Base-by-base conservation (phyloP, 2,888 invertebrate species). In the Monochamus alternatus region DNA sequence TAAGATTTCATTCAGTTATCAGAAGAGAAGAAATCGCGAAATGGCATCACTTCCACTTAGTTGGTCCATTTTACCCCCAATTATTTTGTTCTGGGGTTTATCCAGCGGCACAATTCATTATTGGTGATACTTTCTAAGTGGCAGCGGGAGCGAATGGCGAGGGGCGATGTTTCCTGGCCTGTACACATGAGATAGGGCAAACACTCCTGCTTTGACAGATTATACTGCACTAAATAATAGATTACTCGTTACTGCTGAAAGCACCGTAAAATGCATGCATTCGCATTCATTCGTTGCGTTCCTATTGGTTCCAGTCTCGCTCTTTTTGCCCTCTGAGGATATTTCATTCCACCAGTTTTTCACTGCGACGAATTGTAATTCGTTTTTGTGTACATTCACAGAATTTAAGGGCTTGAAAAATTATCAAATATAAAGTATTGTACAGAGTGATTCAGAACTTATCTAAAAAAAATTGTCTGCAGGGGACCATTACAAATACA, bases 171-270 rank as follows among this genome's bases (percentile, higher is more conserved):
- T 69, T 67, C 69, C 74, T 72, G 82, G 85, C 81, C 84, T 85
- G 86, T 84, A 82, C 83, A 81, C 78, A 82, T 78, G 83, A 85
- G 86, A 87, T 86, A 87, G 84, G 86, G 85, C 83, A 83, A 84
- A 85, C 83, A 83, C 84, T 78, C 82, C 79, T 83, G 84, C 87
- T 86, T 86, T 87, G 86, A 86, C 85, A 86, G 86, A 87, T 87
- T 87, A 87, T 83, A 81, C 82, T 84, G 84, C 84, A 86, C 83
- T 85, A 84, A 86, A 86, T 86, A 86, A 86, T 85, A 86, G 85
- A 83, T 85, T 86, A 85, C 84, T 82, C 81, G 84, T 82, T 78
- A 80, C 78, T 76, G 75, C 78, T 77, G 78, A 78, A 82, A 83
- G 80, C 81, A 68, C 76, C 75, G 77, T 73, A 75, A 80, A 80